These are phyloP conservation scores for Aporophyla nigra DNA, from an alignment of 2,888 invertebrate genomes.

Conservation along the genomic window DNA sequence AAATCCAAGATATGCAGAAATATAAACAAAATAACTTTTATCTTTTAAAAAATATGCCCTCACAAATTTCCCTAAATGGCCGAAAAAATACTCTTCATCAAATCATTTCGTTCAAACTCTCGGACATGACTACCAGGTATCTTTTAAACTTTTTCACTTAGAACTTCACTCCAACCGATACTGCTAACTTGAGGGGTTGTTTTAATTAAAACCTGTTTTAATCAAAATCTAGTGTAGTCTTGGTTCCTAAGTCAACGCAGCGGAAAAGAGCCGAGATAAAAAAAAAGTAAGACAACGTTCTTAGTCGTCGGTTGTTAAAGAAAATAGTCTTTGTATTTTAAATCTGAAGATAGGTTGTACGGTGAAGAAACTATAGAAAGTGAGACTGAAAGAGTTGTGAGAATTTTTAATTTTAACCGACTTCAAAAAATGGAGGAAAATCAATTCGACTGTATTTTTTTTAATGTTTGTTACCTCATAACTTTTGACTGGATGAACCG, in stretches of 20 bases:
- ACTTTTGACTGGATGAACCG: too few species aligned
- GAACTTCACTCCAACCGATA: conserved; percentile 68
- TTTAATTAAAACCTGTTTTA: conserved; percentile 75
- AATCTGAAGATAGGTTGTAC: conserved; percentile 30
- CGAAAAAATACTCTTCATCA: conserved; percentile 31
- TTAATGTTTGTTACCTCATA: too few species aligned
- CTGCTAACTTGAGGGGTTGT: conserved; percentile 68
- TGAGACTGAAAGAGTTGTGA: background rate
- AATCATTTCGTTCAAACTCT: conserved; percentile 39
- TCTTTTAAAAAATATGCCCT: background rate
- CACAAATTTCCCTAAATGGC: conserved; percentile 8
- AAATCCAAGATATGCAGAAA: background rate
- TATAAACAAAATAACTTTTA: conserved; percentile 1
- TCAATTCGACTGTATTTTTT: too few species aligned
- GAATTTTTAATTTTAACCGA: background rate
- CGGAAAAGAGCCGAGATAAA: conserved; percentile 43
- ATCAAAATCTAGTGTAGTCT: conserved; percentile 65
- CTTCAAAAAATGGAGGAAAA: too few species aligned
- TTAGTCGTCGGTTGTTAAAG: conserved; percentile 20
- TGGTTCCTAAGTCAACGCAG: conserved; percentile 47
- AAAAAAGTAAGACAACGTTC: conserved; percentile 9
- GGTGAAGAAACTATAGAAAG: conserved; percentile 5
- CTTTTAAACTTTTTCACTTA: conserved; percentile 71
- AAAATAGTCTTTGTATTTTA: conserved; percentile 40
- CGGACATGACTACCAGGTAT: conserved; percentile 59